A percentile compares a stretch with the other conserved stretches of the same genome.
These are phyloP conservation scores for Microdon myrmicae DNA, from an alignment of 2,888 invertebrate species.

Conservation along the genomic window DNA sequence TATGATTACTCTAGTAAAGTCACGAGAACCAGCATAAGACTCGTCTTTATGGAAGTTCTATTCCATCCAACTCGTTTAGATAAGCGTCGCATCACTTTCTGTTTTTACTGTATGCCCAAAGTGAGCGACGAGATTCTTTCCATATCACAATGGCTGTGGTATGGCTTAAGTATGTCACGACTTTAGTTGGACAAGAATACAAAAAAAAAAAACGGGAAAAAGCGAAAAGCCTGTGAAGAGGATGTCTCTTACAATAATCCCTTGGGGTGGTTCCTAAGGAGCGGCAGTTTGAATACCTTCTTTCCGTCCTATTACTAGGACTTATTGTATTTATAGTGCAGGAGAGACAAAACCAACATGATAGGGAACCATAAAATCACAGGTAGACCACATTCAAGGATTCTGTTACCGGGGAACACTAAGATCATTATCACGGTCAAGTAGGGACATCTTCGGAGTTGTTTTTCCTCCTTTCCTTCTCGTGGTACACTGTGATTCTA, in stretches of 20 bases:
- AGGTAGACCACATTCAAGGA: constrained; percentile 51
- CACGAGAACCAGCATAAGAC: no score
- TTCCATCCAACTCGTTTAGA: no score
- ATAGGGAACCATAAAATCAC: constrained; percentile 36
- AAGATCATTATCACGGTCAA: constrained; percentile 52
- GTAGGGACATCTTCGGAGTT: constrained; percentile 48
- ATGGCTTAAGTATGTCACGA: constrained; percentile 49
- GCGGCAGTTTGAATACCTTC: constrained; percentile 3
- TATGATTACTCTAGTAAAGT: no score
- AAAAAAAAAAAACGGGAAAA: constrained; percentile 8
- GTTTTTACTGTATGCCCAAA: no score
- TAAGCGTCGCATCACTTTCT: no score
- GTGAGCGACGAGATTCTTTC: constrained; percentile 26
- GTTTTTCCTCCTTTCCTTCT: constrained; percentile 2
- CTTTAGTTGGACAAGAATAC: constrained; percentile 24
- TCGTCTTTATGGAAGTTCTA: no score
- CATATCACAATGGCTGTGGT: constrained; percentile 37
- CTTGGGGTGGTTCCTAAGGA: constrained; percentile 44
- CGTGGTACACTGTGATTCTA: constrained; percentile 23
- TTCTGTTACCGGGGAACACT: constrained; percentile 36
- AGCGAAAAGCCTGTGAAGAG: constrained; percentile 42
- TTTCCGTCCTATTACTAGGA: constrained; percentile 27
- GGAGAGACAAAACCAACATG: constrained; percentile 24
- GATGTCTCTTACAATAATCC: constrained; percentile 45
- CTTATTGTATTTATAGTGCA: constrained; percentile 39